phyloP scores from a whole-genome alignment of 1,140 invertebrate genomes.

The Panonychus citri region DNA sequence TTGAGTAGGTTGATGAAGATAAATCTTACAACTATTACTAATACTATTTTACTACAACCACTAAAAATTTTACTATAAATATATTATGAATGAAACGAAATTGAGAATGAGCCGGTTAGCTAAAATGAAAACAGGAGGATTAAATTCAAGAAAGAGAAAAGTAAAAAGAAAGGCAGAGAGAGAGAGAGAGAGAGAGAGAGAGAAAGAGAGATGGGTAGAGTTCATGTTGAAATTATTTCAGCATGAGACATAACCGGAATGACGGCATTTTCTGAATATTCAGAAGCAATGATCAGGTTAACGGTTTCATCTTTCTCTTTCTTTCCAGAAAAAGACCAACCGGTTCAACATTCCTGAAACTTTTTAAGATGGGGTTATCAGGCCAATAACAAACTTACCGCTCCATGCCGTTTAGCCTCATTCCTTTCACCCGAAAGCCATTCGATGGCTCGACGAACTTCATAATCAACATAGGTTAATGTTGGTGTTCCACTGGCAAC shows the following conservation, averaged over 20 bases:
- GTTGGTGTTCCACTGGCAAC: constrained; percentile 74
- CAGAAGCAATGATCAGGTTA: neutral
- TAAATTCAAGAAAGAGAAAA: too few relatives aligned
- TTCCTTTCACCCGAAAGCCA: constrained; percentile 68
- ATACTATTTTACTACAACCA: too few relatives aligned
- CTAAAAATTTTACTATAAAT: too few relatives aligned
- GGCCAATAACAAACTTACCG: constrained; percentile 30
- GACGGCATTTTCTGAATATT: too few relatives aligned
- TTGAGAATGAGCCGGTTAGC: neutral
- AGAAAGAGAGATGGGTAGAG: neutral
- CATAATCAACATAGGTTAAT: constrained; percentile 85
- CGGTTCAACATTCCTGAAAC: neutral
- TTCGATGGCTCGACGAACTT: constrained; percentile 80
- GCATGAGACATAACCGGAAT: too few relatives aligned
- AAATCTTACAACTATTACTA: too few relatives aligned
- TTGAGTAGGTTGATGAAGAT: too few relatives aligned
- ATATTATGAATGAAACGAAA: too few relatives aligned
- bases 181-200: neutral
- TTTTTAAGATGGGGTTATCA: neutral
- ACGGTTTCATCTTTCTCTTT: neutral
- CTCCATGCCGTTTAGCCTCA: constrained; percentile 68
- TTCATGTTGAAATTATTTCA: too few relatives aligned
- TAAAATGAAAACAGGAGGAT: neutral
- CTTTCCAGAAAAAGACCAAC: neutral
- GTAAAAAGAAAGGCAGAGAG: too few relatives aligned